Evolutionary conservation across 2,888 invertebrate species (phyloP).

Genomic region (Dasypogon diadema): DNA sequence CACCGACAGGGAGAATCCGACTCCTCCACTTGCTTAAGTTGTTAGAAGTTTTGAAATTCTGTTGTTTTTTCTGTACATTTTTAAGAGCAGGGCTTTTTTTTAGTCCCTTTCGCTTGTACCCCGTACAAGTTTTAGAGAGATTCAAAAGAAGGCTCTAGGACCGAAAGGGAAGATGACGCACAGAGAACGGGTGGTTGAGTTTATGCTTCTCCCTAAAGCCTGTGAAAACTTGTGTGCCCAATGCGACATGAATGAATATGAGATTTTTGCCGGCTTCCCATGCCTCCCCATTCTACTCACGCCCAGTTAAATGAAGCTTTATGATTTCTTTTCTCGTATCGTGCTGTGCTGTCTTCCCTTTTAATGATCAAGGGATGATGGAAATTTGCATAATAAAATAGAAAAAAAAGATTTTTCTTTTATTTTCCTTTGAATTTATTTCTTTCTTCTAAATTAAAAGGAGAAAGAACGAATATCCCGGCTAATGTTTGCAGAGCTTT

Average conservation of each 20-base stretch:
- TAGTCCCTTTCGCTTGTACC: constrained; percentile 11
- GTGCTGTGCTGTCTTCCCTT: not conserved
- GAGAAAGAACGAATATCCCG: not conserved
- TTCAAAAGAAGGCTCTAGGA: not conserved
- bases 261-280: constrained; percentile 19
- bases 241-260: constrained; percentile 42
- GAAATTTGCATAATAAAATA: constrained; percentile 28
- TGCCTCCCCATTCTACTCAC: not conserved
- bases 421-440: constrained; percentile 11
- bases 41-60: constrained; percentile 45
- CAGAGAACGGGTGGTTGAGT: constrained; percentile 18
- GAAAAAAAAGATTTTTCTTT: constrained; percentile 15
- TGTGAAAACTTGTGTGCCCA: constrained; percentile 16
- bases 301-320: constrained; percentile 27
- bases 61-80: constrained; percentile 38
- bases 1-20: not conserved
- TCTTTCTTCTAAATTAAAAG: constrained; percentile 24
- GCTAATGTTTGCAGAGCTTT: not conserved
- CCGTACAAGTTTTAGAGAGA: not conserved
- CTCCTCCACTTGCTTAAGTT: constrained; percentile 24
- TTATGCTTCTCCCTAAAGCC: not conserved
- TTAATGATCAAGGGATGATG: constrained; percentile 21
- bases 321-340: constrained; percentile 15
- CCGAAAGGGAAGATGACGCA: constrained; percentile 1
- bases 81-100: constrained; percentile 1